Percentiles rank a stretch among this genome's conserved stretches.
Evolutionary conservation across 1,140 invertebrate genomes (phyloP).

Genomic region (Drosophila insularis): DNA sequence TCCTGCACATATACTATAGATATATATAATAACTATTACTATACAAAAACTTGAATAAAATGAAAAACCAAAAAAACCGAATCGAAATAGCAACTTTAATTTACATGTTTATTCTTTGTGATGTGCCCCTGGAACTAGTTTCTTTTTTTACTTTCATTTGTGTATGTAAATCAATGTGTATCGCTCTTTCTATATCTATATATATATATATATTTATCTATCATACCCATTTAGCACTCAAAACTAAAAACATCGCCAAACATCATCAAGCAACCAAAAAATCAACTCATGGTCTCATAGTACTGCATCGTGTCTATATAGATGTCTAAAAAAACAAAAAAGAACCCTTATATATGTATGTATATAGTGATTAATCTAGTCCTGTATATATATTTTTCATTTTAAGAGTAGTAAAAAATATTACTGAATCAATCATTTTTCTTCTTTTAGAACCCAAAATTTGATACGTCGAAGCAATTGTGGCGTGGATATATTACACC

Average conservation of each 20-base stretch:
- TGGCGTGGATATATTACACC: constrained; percentile 78
- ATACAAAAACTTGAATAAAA: constrained; percentile 3
- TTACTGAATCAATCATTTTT: constrained; percentile 28
- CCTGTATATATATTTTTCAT: neutral
- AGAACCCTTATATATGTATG: constrained; percentile 27
- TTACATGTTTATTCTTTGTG: neutral
- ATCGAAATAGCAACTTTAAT: neutral
- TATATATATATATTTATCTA: constrained; percentile 27
- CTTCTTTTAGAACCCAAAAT: constrained; percentile 74
- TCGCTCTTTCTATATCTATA: constrained; percentile 23
- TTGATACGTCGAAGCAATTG: constrained; percentile 79
- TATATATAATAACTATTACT: neutral
- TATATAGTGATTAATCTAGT: constrained; percentile 23
- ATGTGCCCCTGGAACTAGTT: neutral
- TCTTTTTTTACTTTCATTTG: neutral
- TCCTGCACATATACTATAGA: neutral
- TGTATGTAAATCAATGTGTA: neutral
- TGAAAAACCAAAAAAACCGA: neutral
- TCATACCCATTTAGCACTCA: constrained; percentile 4
- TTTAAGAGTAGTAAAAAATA: neutral
- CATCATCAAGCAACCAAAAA: constrained; percentile 9
- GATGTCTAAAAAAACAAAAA: constrained; percentile 37
- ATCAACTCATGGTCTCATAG: constrained; percentile 29
- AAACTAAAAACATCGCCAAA: neutral
- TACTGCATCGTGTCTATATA: constrained; percentile 39